Evolutionary conservation across 2,113 vertebrate genomes (phyloP), one percentile per base, ranked within the genome.

Genomic region (Accipiter cooperii): DNA sequence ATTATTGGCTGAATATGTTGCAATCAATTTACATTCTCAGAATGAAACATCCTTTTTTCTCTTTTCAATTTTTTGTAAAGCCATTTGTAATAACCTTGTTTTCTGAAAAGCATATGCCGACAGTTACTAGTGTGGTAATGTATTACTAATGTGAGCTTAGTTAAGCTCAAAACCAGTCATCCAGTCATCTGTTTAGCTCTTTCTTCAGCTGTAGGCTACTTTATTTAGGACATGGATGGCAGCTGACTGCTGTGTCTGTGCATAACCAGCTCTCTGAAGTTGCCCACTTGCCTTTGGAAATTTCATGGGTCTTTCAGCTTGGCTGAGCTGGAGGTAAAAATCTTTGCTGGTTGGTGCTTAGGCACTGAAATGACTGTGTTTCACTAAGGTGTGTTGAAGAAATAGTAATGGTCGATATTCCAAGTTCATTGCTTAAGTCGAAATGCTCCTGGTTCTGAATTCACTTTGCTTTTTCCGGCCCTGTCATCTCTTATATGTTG

Each of bases 1-100:
- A 96, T 96, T 96, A 95, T 95, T 96, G 95, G 65, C 68, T 96
- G 93, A 97, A 96, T 97, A 97, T 96, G 97, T 98, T 96, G 82
- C 77, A 96, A 90, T 87, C 82, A 84, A 84, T 96, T 96, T 95
- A 93, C 92, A 73, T 81, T 94, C 92, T 97, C 90, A 95, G 88
- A 98, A 70, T 94, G 93, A 97, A 95, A 87, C 92, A 90, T 96
- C 94, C 44, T 89, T 97, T 90, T 96, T 58, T 25, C 36, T 73
- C 90, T 92, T 97, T 98, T 97, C 94, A 97, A 84, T 94, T 93
- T 76, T 93, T 96, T 95, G 84, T 89, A 97, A 98, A 98, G 87
- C 71, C 83, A 58, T 93, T 95, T 94, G 81, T 96, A 98, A 98
- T 71, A 97, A 85, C 17, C 40, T 94, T 94, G 64, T 97, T 96